Evolutionary conservation across 2,113 vertebrate genomes (phyloP), one percentile per base, ranked within the genome.

Genomic region (Dasyornis broadbenti): DNA sequence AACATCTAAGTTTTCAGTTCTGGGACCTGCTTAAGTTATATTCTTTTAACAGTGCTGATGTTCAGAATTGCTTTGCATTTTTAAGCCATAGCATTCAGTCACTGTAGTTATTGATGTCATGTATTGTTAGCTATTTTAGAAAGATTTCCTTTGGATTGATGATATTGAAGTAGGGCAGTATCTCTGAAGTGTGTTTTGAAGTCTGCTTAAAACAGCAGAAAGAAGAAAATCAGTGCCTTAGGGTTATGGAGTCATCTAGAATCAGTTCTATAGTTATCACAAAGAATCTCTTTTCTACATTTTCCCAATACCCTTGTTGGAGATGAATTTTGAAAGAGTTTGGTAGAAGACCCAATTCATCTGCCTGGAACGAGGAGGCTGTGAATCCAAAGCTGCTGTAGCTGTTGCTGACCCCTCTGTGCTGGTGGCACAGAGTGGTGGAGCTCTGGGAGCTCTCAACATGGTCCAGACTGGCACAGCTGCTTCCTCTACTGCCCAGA

Each of bases 181-280:
- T 89, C 78, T 87, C n/a, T 73, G 56, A 90, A 93, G 12, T 65
- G 24, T 33, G 9, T 78, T 84, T 31, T 59, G 61, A 92, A 91
- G 16, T 66, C 54, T 89, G 49, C 44, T 72, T 77, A 60, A 94
- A 91, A 73, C 14, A 73, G 31, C n/a, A 84, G 44, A 60, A 92
- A 31, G 52, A 49, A 60, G 30, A 64, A 56, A 63, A 75, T 75
- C 8, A 10, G 30, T 42, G 57, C 18, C 11, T 84, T 60, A 78
- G n/a, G 47, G 9, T 75, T 52, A 20, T 47, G 17, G 35, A 65
- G 30, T 53, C 30, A 88, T 64, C 37, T 45, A 83, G 47, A 84
- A 89, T 75, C 59, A 73, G 17, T 35, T 89, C 4, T 78, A 3
- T 15, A 61, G 47, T 11, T 76, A 61, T 49, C 54, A 72, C 20